phyloP scores from a whole-genome alignment of 2,797 vertebrate species.

The Todus mexicanus region DNA sequence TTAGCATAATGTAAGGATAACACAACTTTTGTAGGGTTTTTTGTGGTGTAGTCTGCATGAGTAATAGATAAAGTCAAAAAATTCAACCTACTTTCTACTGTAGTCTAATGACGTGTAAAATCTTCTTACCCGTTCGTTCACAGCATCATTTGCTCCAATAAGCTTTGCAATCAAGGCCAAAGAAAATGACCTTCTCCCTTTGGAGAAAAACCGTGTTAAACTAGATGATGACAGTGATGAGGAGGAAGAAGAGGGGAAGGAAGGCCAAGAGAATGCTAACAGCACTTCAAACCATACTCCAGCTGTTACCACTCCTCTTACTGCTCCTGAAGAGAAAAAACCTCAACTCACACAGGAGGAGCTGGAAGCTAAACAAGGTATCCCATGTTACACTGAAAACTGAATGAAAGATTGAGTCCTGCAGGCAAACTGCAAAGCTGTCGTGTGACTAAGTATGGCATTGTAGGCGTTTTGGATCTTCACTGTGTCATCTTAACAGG shows the following conservation, averaged over 20 bases:
- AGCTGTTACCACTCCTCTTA: slow-evolving; percentile 59
- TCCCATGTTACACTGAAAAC: neutral
- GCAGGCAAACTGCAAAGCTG: neutral
- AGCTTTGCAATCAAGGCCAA: slow-evolving; percentile 97
- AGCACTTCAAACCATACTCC: slow-evolving; percentile 45
- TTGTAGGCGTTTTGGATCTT: neutral
- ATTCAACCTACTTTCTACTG: neutral
- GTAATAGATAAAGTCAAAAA: neutral
- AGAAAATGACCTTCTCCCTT: slow-evolving; percentile 92
- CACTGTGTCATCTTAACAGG: neutral
- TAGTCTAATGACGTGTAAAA: neutral
- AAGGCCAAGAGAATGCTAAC: slow-evolving; percentile 75
- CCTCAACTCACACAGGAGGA: slow-evolving; percentile 89
- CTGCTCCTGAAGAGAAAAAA: slow-evolving; percentile 84
- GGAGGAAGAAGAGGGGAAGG: slow-evolving; percentile 81
- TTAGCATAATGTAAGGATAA: neutral
- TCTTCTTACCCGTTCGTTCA: slow-evolving; percentile 29
- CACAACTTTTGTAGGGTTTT: neutral
- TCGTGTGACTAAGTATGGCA: neutral
- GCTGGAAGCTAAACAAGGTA: slow-evolving; percentile 97
- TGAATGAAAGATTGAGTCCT: neutral
- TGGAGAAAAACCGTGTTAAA: slow-evolving; percentile 95
- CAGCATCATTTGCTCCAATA: slow-evolving; percentile 97
- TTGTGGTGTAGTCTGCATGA: neutral
- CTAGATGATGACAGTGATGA: slow-evolving; percentile 96